Evolutionary conservation across 2,797 vertebrate species (phyloP).

Genomic region (Chrysocyon brachyurus): DNA sequence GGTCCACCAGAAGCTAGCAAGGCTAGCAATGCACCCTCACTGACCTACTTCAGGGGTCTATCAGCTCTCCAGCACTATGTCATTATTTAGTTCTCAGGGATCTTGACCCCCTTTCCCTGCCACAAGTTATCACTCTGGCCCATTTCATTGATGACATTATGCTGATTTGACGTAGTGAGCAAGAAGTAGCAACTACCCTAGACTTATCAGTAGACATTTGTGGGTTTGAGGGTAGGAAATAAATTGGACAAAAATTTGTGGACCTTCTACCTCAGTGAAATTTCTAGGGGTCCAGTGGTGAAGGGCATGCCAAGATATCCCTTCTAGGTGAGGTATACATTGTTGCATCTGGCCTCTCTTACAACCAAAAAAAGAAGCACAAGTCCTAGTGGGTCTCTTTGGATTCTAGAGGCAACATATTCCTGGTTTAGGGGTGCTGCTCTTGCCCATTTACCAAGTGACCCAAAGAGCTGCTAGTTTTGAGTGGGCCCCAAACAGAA

Average conservation of each 20-base stretch:
- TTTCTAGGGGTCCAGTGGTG: neutral
- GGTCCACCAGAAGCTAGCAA: neutral
- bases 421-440: neutral
- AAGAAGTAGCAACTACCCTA: neutral
- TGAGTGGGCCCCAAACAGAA: neutral
- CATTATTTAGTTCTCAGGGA: neutral
- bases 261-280: neutral
- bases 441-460: neutral
- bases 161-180: neutral
- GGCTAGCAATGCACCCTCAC: neutral
- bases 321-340: neutral
- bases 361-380: neutral
- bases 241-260: neutral
- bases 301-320: neutral
- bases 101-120: neutral
- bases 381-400: neutral
- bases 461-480: neutral
- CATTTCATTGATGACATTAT: neutral
- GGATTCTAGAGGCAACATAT: neutral
- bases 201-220: neutral
- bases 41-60: neutral
- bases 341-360: neutral
- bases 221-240: neutral
- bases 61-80: neutral
- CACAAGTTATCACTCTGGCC: neutral